Evolutionary conservation across 2,113 vertebrate genomes (phyloP), one percentile per base, ranked within the genome.

Genomic region (Scortum barcoo): DNA sequence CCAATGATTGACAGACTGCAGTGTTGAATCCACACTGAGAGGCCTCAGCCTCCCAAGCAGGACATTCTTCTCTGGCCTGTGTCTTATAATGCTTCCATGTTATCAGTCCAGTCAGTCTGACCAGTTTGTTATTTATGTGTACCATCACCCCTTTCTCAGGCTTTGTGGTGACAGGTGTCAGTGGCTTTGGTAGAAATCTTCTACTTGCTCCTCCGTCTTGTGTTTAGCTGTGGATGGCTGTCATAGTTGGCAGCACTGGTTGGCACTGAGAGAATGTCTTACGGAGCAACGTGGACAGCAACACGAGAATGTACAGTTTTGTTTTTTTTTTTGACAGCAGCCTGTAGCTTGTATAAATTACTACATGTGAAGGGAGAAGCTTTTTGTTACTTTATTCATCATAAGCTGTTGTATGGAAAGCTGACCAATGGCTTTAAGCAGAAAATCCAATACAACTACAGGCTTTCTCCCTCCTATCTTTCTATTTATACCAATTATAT

Each of bases 61-160:
- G 85, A 86, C 81, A 79, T 75, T 63, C 67, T 28, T 53, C 58
- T 72, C 54, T 80, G 70, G 33, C 53, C 76, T 78, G 46, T 61
- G 68, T 81, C 72, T 75, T 68, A 38, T 54, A 82, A 83, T 40
- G 19, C 68, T 74, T 68, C 77, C 53, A n/a, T 53, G 72, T 86
- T 88, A 77, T 89, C 85, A 83, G 79, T 65, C 62, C 51, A 86
- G 81, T 89, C 80, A 82, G 53, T 88, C 58, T 42, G 77, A 92
- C 82, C 76, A 68, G 77, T 87, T 86, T 86, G 78, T 90, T 91
- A 83, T 93, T 90, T 82, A 89, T 82, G 80, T 81, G 58, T 69
- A 71, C 70, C 71, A 66, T 88, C 85, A 69, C n/a, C 62, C 50
- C 17, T 78, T 54, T 79, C 57, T 70, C 63, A 28, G 80, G 72